Percentiles rank a stretch among this genome's conserved stretches.
Evolutionary conservation across 2,888 invertebrate genomes (phyloP).

Genomic region (Sphaeridia pumilis): DNA sequence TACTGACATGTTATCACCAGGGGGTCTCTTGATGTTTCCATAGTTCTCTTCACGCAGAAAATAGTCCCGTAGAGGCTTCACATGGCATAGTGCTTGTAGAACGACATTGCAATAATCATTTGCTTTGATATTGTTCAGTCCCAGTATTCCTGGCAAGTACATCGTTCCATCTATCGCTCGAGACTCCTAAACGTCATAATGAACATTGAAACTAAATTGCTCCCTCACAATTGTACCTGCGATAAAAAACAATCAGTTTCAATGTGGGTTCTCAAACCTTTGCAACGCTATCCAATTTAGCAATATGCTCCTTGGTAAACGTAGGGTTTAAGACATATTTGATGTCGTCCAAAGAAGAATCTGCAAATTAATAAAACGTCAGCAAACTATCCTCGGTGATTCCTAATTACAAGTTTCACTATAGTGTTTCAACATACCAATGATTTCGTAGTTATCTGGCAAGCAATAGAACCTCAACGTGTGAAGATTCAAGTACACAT

Average conservation of each 20-base stretch:
- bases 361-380: slow-evolving; percentile 42
- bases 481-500: slow-evolving; percentile 92
- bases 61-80: slow-evolving; percentile 84
- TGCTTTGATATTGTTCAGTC: slow-evolving; percentile 97
- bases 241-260: not conserved
- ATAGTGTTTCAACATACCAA: slow-evolving; percentile 51
- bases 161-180: slow-evolving; percentile 92
- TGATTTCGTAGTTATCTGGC: slow-evolving; percentile 98
- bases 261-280: slow-evolving; percentile 44
- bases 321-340: slow-evolving; percentile 97
- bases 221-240: not conserved
- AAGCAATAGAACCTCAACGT: slow-evolving; percentile 96
- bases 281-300: slow-evolving; percentile 61
- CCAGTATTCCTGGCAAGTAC: slow-evolving; percentile 95
- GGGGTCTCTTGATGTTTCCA: slow-evolving; percentile 72
- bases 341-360: slow-evolving; percentile 94
- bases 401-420: slow-evolving; percentile 9
- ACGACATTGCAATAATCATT: slow-evolving; percentile 99
- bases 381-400: slow-evolving; percentile 2
- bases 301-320: slow-evolving; percentile 71
- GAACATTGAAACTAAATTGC: not conserved
- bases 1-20: slow-evolving; percentile 69
- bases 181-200: slow-evolving; percentile 49
- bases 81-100: slow-evolving; percentile 89
- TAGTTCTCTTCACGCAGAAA: slow-evolving; percentile 92